phyloP scores from a whole-genome alignment of 2,797 vertebrate species.

The Ibycter americanus region DNA sequence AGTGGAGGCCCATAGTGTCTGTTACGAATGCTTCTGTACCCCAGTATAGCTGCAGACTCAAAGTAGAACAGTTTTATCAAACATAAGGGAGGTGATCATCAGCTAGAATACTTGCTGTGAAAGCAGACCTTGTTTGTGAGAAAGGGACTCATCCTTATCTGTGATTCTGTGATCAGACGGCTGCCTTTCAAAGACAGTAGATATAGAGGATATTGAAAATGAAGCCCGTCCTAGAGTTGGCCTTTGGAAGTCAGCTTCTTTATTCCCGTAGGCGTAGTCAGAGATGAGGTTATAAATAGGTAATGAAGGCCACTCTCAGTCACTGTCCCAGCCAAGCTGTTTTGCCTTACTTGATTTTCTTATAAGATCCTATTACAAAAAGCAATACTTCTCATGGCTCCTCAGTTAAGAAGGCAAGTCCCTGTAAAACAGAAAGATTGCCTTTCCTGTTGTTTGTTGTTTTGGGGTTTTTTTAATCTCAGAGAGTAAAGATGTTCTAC shows the following conservation, averaged over 20 bases:
- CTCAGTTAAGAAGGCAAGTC: not conserved
- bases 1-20: not conserved
- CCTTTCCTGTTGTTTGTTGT: not conserved
- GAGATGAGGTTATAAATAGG: conserved; percentile 8
- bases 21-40: not conserved
- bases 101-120: not conserved
- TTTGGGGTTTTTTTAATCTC: too few species aligned
- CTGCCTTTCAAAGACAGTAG: not conserved
- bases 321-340: not conserved
- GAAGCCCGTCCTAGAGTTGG: not conserved
- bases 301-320: not conserved
- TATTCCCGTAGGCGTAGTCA: not conserved
- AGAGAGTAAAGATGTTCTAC: not conserved
- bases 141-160: not conserved
- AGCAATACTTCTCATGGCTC: not conserved
- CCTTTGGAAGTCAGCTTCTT: not conserved
- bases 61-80: not conserved
- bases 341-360: not conserved
- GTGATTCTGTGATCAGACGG: not conserved
- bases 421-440: not conserved
- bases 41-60: not conserved
- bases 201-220: not conserved
- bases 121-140: not conserved
- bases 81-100: not conserved
- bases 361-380: not conserved